Percentiles rank a stretch among this genome's conserved stretches.
Evolutionary conservation across 2,113 vertebrate genomes (phyloP).

Genomic region (Hassar affinis): DNA sequence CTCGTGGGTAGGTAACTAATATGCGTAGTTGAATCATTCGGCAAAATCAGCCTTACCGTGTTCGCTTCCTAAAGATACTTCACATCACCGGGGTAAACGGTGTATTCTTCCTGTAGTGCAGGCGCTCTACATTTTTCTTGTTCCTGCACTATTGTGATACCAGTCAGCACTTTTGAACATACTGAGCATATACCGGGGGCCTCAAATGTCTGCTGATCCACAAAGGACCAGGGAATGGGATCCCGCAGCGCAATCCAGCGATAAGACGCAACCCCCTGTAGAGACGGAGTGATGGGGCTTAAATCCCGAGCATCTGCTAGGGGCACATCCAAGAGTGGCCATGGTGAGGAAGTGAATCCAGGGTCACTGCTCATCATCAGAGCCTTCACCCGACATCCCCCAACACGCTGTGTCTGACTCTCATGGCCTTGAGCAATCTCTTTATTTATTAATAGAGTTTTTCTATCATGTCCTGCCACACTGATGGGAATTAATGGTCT

Average conservation of each 20-base stretch:
- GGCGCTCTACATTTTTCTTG: background rate
- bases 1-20: constrained; percentile 14
- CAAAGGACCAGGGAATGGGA: background rate
- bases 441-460: constrained; percentile 59
- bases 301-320: constrained; percentile 14
- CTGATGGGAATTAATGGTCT: constrained; percentile 40
- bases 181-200: background rate
- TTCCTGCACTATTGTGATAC: background rate
- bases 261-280: constrained; percentile 24
- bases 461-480: constrained; percentile 48
- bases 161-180: background rate
- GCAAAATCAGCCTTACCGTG: background rate
- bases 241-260: constrained; percentile 9
- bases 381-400: background rate
- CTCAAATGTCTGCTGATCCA: background rate
- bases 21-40: background rate
- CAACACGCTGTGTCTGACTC: constrained; percentile 26
- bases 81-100: too few relatives aligned
- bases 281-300: constrained; percentile 3
- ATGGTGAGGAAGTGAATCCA: constrained; percentile 15
- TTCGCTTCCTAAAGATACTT: background rate
- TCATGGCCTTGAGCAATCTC: constrained; percentile 39
- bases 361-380: constrained; percentile 37
- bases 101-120: background rate
- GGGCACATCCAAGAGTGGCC: constrained; percentile 33